Percentiles rank a stretch among this genome's conserved stretches.
Evolutionary conservation across 1,140 invertebrate species (phyloP).

Genomic region (Cyrtorhinus lividipennis): DNA sequence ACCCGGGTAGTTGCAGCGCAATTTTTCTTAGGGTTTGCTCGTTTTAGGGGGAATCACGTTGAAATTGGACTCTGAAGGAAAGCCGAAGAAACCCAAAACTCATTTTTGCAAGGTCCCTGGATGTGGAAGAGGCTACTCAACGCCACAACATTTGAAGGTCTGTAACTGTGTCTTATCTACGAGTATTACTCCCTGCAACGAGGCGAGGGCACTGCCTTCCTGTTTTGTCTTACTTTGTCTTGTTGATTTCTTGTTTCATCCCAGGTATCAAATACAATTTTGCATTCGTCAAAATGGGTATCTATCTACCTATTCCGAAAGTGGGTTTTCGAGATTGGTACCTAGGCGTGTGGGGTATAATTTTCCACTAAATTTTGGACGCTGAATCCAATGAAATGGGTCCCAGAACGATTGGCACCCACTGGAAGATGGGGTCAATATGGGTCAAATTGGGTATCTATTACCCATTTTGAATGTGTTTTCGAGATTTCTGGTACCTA

Average conservation of each 20-base stretch:
- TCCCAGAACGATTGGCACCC: too few species aligned
- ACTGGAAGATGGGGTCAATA: too few species aligned
- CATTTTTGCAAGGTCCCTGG: slow-evolving; percentile 24
- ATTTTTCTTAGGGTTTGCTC: background rate
- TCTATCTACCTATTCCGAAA: background rate
- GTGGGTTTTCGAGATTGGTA: background rate
- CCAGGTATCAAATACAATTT: background rate
- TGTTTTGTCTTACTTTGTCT: too few species aligned
- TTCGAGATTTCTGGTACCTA: too few species aligned
- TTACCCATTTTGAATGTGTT: too few species aligned
- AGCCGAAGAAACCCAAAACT: slow-evolving; percentile 12
- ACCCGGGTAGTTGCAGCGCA: too few species aligned
- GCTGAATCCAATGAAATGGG: too few species aligned
- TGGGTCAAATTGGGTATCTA: too few species aligned
- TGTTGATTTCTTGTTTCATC: background rate
- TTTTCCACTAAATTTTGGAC: too few species aligned
- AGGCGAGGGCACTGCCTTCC: background rate
- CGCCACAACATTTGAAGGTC: slow-evolving; percentile 41
- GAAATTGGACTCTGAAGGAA: background rate
- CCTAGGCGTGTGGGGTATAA: background rate
- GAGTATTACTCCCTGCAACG: background rate
- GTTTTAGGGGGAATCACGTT: background rate
- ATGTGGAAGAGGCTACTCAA: slow-evolving; percentile 39
- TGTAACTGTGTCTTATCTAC: background rate
- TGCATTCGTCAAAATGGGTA: background rate